Base-by-base conservation (phyloP, 2,888 invertebrate genomes). In the Mesorhabditis spiculigera region DNA sequence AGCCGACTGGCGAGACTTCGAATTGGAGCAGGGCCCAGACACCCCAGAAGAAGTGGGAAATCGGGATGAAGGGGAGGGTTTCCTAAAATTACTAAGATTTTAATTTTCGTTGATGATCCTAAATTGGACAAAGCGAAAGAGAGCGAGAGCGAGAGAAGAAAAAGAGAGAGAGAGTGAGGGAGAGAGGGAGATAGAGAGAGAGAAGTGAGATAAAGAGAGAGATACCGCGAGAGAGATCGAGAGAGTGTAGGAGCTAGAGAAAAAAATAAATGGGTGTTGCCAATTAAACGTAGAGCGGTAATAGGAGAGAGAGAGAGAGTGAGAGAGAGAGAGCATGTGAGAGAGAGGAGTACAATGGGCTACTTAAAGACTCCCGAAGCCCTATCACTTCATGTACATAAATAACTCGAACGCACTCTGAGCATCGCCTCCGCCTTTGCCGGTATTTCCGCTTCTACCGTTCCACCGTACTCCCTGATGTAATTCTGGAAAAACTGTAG, bases 11-110 rank as follows among this genome's bases (percentile, higher is more conserved):
- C 3, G 85, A 85, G 16, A 85, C 70, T 70, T 85, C 84, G 6
- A 83, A 82, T 77, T 85, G 85, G 6, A 85, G 74, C 65, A 86
- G 72, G 10, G 82, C 91, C 97, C 97, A 97, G 0, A 96, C 89
- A 1, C 91, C 90, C 97, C 97, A 98, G 86, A 96, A 92, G 72
- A 96, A 90, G 87, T 97, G 94, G 65, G 93, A 93, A 43, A 92
- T 93, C 73, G 95, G 88, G 0, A 92, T 91, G 86, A 94, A 96
- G 1, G 92, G 90, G 73, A 91, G 90, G 45, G 94, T 91, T 87
- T 97, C 96, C 43, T 89, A 86, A 70, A 93, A 50, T 50, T 50
- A 3, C 8, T 13, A 50, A 50, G 58, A 50, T 50, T 50, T 13
- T 50, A 10, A n/a, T 13, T 50, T 50, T n/a, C 3, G n/a, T 2